phyloP scores from a whole-genome alignment of 2,113 vertebrate species.

The Acanthisitta chloris region DNA sequence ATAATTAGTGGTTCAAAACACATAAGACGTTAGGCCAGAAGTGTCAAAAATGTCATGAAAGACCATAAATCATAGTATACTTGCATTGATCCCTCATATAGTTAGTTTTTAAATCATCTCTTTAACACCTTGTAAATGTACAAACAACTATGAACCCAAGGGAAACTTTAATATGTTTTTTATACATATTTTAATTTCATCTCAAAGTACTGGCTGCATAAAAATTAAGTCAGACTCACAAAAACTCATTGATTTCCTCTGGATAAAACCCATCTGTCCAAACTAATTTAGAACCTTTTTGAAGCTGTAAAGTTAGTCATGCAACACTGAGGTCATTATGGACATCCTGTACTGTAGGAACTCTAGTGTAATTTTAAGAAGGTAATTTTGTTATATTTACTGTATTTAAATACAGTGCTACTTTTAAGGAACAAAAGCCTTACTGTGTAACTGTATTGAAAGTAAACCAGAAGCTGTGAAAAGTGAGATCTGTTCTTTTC shows the following conservation, averaged over 20 bases:
- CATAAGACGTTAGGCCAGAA: constrained; percentile 77
- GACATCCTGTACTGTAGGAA: constrained; percentile 77
- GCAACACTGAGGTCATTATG: constrained; percentile 85
- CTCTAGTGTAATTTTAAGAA: constrained; percentile 79
- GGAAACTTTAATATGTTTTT: constrained; percentile 91
- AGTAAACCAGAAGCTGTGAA: constrained; percentile 83
- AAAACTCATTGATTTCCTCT: constrained; percentile 87
- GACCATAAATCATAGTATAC: constrained; percentile 87
- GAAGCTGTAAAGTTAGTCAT: constrained; percentile 76
- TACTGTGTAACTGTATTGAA: constrained; percentile 81
- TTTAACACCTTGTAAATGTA: constrained; percentile 83
- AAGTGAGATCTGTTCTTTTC: constrained; percentile 83
- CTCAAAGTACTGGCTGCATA: constrained; percentile 81
- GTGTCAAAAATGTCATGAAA: constrained; percentile 89
- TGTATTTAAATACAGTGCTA: constrained; percentile 85
- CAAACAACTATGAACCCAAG: constrained; percentile 80
- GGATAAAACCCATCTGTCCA: constrained; percentile 88
- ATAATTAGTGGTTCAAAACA: constrained; percentile 90
- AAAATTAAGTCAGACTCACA: constrained; percentile 87
- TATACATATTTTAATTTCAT: constrained; percentile 93
- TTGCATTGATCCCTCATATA: constrained; percentile 78
- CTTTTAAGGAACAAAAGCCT: constrained; percentile 82
- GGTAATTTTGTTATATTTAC: constrained; percentile 87
- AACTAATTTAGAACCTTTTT: constrained; percentile 83
- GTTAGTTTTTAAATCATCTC: constrained; percentile 83